phyloP scores from a whole-genome alignment of 1,140 invertebrate species.

The Drosophila lacteicornis region DNA sequence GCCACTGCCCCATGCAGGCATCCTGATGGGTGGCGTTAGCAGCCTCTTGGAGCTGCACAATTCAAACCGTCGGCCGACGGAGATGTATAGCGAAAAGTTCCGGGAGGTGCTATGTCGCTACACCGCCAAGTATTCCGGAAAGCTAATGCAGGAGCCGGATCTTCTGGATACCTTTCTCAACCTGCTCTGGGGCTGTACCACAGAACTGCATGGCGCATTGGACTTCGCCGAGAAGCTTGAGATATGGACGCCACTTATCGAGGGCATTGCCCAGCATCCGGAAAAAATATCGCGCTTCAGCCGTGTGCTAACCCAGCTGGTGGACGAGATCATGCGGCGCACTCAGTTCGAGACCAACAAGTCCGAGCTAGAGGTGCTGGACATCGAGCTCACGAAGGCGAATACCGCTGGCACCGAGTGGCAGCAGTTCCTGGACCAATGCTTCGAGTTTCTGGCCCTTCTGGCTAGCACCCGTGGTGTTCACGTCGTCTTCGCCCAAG shows the following conservation, averaged over 20 bases:
- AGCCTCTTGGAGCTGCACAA: constrained; percentile 79
- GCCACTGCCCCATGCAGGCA: constrained; percentile 87
- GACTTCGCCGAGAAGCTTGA: constrained; percentile 83
- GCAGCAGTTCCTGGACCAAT: constrained; percentile 93
- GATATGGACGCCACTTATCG: constrained; percentile 56
- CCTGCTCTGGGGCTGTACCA: constrained; percentile 72
- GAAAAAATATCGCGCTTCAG: constrained; percentile 86
- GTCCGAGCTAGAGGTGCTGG: constrained; percentile 90
- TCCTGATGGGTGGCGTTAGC: constrained; percentile 76
- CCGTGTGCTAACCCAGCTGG: too few species aligned
- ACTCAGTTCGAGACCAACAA: too few species aligned
- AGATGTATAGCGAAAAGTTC: constrained; percentile 90
- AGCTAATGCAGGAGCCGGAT: constrained; percentile 87
- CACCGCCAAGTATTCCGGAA: constrained; percentile 92
- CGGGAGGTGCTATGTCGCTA: constrained; percentile 95
- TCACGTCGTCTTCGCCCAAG: constrained; percentile 89
- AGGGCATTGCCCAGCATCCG: constrained; percentile 65
- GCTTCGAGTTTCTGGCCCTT: constrained; percentile 93
- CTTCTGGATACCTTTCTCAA: constrained; percentile 71
- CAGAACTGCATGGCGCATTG: constrained; percentile 56
- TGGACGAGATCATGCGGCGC: too few species aligned
- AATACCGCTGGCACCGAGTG: constrained; percentile 96
- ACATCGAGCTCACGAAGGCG: constrained; percentile 93
- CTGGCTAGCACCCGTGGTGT: constrained; percentile 92
- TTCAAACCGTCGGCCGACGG: constrained; percentile 80